These are phyloP conservation scores for Apodemus agrarius DNA, from an alignment of 2,797 vertebrate genomes.

Conservation along the genomic window DNA sequence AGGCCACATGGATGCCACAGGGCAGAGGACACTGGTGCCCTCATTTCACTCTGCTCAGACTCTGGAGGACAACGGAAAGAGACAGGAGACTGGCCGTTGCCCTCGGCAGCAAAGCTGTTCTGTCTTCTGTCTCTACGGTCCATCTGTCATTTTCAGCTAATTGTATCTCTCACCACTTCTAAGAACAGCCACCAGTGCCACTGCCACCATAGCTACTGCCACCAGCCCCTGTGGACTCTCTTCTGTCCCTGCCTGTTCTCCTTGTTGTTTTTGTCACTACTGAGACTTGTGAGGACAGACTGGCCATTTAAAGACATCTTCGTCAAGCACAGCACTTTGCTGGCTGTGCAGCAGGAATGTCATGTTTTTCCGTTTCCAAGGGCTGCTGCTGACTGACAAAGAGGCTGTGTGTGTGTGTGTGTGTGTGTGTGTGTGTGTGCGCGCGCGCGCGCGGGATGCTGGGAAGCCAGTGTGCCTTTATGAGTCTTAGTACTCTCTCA, in stretches of 20 bases:
- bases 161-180: slow-evolving; percentile 51
- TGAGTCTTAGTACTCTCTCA: slow-evolving; percentile 41
- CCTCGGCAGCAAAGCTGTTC: slow-evolving; percentile 55
- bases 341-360: neutral
- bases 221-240: neutral
- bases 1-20: neutral
- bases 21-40: slow-evolving; percentile 14
- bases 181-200: neutral
- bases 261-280: slow-evolving; percentile 53
- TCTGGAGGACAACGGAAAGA: slow-evolving; percentile 5
- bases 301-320: slow-evolving; percentile 60
- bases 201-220: neutral
- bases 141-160: slow-evolving; percentile 45
- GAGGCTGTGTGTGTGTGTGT: neutral
- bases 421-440: neutral
- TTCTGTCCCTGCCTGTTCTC: slow-evolving; percentile 28
- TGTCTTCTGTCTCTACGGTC: slow-evolving; percentile 36
- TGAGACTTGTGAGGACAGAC: slow-evolving; percentile 49
- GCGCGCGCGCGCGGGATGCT: slow-evolving; percentile 34
- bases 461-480: slow-evolving; percentile 29
- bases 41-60: neutral
- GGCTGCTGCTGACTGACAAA: slow-evolving; percentile 63
- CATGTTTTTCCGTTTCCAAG: slow-evolving; percentile 52
- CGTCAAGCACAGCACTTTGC: slow-evolving; percentile 59
- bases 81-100: slow-evolving; percentile 65